phyloP scores from a whole-genome alignment of 2,113 vertebrate genomes.

The Eolophus roseicapilla region DNA sequence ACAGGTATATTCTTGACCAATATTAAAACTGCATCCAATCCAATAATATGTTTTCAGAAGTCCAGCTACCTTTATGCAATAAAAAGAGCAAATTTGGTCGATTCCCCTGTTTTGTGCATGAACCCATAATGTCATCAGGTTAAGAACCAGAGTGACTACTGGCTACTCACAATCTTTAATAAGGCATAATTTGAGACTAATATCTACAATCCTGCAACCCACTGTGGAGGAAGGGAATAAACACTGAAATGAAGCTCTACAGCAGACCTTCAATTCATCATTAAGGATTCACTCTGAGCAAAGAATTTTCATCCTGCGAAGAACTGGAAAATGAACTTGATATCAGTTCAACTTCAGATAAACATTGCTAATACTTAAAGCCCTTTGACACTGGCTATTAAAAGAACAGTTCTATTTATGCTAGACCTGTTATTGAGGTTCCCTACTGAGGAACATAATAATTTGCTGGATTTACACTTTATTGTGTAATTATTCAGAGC shows the following conservation, averaged over 20 bases:
- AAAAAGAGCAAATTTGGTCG: not conserved
- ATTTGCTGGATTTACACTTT: constrained; percentile 1
- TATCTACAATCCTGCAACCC: not conserved
- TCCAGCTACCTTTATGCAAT: not conserved
- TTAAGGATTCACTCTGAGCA: not conserved
- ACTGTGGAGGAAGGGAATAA: not conserved
- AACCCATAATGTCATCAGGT: not conserved
- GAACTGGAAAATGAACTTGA: not conserved
- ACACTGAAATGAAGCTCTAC: not conserved
- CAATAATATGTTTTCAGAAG: not conserved
- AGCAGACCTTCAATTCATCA: not conserved
- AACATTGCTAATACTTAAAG: not conserved
- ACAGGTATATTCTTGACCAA: not conserved
- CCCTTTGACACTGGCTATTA: not conserved
- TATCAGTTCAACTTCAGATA: not conserved
- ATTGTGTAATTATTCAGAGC: not conserved
- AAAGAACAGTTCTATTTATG: not conserved
- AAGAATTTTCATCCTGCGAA: not conserved
- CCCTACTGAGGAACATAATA: not conserved
- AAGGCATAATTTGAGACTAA: not conserved
- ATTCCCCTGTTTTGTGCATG: not conserved
- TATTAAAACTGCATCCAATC: not conserved
- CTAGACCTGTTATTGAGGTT: not conserved
- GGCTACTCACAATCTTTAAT: not conserved
- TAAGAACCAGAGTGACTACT: not conserved